These are phyloP conservation scores for Papilio machaon DNA, from an alignment of 1,140 invertebrate species.

Conservation along the genomic window DNA sequence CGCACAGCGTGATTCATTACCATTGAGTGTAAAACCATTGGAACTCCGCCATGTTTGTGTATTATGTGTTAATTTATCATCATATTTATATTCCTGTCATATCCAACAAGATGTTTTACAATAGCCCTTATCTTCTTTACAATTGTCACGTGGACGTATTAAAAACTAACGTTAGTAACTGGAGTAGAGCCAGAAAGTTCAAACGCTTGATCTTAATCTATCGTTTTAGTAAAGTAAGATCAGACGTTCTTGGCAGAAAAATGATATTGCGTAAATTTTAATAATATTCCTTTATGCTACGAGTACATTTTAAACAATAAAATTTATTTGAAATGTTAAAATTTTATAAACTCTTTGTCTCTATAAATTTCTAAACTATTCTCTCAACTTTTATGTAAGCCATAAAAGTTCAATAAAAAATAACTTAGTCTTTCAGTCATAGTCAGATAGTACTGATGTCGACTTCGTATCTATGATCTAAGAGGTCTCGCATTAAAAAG, in stretches of 20 bases:
- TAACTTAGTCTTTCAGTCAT: too few species aligned
- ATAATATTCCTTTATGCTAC: too few species aligned
- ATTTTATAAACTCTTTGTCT: too few species aligned
- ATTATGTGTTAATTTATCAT: constrained; percentile 30
- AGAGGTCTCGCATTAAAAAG: too few species aligned
- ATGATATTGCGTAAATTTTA: background rate
- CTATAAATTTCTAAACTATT: too few species aligned
- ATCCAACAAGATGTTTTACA: constrained; percentile 12
- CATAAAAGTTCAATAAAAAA: too few species aligned
- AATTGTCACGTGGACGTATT: background rate
- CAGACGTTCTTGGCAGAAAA: background rate
- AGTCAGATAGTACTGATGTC: too few species aligned
- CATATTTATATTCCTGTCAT: constrained; percentile 22
- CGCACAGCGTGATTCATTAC: constrained; percentile 29
- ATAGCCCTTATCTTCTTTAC: constrained; percentile 7
- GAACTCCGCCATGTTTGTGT: constrained; percentile 25
- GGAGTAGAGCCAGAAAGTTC: background rate
- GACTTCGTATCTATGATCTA: too few species aligned
- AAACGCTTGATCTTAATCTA: background rate
- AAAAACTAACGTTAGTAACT: background rate
- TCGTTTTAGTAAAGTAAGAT: background rate
- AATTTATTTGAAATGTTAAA: too few species aligned
- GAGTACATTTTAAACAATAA: too few species aligned
- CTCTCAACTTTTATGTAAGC: too few species aligned
- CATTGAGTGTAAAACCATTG: constrained; percentile 34